A percentile compares a stretch with the other conserved stretches of the same genome.
These are phyloP conservation scores for Zaprionus gabonicus DNA, from an alignment of 1,140 invertebrate genomes.

Conservation along the genomic window DNA sequence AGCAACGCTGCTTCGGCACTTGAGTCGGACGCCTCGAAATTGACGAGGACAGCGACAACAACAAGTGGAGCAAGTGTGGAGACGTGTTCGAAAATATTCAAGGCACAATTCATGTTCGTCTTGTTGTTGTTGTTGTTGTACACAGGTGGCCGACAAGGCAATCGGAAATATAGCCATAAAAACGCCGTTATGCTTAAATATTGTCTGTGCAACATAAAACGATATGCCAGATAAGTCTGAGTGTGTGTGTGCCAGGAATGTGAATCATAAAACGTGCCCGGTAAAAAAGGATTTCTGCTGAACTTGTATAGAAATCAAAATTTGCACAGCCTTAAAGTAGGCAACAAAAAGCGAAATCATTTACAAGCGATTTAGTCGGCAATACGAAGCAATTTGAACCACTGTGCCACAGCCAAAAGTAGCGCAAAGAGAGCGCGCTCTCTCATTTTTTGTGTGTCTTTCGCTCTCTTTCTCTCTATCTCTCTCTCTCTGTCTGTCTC, in stretches of 20 bases:
- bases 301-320: not conserved
- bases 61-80: constrained; percentile 34
- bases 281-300: not conserved
- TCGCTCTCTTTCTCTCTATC: constrained; percentile 8
- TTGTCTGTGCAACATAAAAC: constrained; percentile 29
- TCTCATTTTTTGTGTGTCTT: not conserved
- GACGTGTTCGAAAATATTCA: constrained; percentile 41
- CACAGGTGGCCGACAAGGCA: constrained; percentile 45
- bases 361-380: not conserved
- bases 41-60: constrained; percentile 63
- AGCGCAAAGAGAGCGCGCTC: constrained; percentile 4
- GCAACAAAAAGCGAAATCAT: not conserved
- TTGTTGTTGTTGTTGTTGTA: constrained; percentile 18
- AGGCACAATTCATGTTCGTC: constrained; percentile 29
- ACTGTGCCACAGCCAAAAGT: constrained; percentile 21
- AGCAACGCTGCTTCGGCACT: constrained; percentile 38
- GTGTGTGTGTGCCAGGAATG: not conserved
- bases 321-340: not conserved
- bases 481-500: not conserved
- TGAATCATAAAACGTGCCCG: constrained; percentile 2
- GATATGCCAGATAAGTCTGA: not conserved
- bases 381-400: not conserved
- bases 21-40: constrained; percentile 57
- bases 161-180: constrained; percentile 51
- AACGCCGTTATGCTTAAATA: constrained; percentile 53